phyloP scores from a whole-genome alignment of 23 tunicate genomes.

The Pegea sp. region DNA sequence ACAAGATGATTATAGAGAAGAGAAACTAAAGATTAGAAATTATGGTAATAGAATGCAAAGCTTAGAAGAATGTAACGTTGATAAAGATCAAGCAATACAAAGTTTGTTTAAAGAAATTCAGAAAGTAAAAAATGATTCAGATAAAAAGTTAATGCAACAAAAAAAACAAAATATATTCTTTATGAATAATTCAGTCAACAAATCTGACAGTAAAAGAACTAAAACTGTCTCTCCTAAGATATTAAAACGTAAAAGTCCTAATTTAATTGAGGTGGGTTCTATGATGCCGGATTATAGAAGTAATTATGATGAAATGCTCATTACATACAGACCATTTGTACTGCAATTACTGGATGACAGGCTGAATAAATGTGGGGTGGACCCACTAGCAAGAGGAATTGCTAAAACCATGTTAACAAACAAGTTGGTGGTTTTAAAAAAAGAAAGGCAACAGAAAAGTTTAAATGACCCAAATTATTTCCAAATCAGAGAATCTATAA shows the following conservation, averaged over 20 bases:
- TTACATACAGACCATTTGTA: neutral
- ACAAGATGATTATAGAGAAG: slow-evolving; percentile 63
- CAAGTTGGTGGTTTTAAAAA: slow-evolving; percentile 3
- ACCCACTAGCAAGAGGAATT: slow-evolving; percentile 11
- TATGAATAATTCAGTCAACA: neutral
- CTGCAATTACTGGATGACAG: slow-evolving; percentile 6
- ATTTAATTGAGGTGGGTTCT: neutral
- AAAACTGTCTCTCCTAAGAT: neutral
- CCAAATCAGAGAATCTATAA: neutral
- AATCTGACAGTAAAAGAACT: neutral
- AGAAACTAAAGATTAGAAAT: slow-evolving; percentile 15
- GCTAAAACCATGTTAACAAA: neutral
- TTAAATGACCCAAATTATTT: neutral
- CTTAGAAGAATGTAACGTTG: slow-evolving; percentile 20
- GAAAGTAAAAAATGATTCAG: neutral
- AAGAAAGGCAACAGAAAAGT: slow-evolving; percentile 4
- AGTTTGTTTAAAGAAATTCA: neutral
- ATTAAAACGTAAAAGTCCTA: neutral
- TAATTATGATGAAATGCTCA: neutral
- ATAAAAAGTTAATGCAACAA: neutral
- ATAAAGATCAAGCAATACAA: slow-evolving; percentile 11
- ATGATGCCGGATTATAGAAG: neutral
- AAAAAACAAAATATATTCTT: neutral
- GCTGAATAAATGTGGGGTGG: slow-evolving; percentile 17
- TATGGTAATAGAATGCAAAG: slow-evolving; percentile 25